Evolutionary conservation across 2,113 vertebrate genomes (phyloP), one percentile per base, ranked within the genome.

Genomic region (Passer domesticus): DNA sequence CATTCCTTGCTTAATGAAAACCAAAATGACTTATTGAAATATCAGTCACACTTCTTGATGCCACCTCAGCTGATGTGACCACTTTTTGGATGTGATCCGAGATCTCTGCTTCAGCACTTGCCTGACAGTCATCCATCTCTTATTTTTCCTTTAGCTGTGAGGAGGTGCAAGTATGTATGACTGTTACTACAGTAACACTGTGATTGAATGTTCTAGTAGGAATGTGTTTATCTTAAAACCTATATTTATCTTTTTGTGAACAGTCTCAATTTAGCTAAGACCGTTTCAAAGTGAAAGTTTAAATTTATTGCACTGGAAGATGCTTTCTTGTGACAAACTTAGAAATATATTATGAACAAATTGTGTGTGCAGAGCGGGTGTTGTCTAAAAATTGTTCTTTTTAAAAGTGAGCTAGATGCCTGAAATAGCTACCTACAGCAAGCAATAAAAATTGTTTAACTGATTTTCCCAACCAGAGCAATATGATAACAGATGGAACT

Each of bases 1-100:
- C 86, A 50, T 87, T 82, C 67, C 67, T 80, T 85, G 31, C 43
- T 90, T 96, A 94, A 94, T 89, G 89, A 94, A 96, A 96, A 83
- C 63, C 33, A 67, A 69, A 83, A 24, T n/a, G 58, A 94, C 70
- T 74, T 80, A 69, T 27, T 85, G 49, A 88, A 78, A 78, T 86
- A 81, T 75, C 82, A 86, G 66, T 67, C 35, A 39, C 5, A 3
- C 49, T 70, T 52, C 46, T 74, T 59, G 49, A 39, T 95, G 53
- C 64, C 39, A 74, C 59, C 73, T 94, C 77, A 62, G 66, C 66
- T 94, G 87, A 76, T 83, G 52, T 78, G 83, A 86, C 82, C 20
- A 4, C 35, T 75, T 91, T 94, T 46, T 72, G 77, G 77, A 77
- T 60, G 23, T 62, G 60, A 79, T 79, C 63, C 0, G 3, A 92